Evolutionary conservation across 2,113 vertebrate species (phyloP).

Genomic region (rat (Rattus norvegicus)): DNA sequence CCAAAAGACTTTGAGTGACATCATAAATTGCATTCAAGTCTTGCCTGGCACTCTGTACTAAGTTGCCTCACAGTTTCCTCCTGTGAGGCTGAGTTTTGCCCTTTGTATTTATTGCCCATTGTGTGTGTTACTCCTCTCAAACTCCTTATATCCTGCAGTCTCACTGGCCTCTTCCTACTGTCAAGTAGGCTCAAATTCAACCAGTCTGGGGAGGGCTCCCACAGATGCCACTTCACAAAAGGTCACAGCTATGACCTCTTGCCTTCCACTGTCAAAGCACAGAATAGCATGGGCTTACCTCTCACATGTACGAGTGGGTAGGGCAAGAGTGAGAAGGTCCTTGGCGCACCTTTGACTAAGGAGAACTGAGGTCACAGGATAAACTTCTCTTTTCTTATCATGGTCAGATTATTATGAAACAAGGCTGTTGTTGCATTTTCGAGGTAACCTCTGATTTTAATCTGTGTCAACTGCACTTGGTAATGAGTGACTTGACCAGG

Average conservation of each 20-base stretch:
- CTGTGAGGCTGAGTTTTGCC: background rate
- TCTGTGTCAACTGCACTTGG: background rate
- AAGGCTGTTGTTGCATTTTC: background rate
- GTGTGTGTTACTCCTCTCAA: background rate
- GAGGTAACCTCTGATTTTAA: background rate
- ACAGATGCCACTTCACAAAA: background rate
- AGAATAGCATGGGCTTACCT: background rate
- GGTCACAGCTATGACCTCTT: background rate
- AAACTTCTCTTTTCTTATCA: constrained; percentile 23
- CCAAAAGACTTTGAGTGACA: background rate
- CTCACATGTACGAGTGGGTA: accelerated
- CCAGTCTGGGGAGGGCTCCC: background rate
- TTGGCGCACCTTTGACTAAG: background rate
- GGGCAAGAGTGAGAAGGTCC: background rate
- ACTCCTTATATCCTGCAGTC: background rate
- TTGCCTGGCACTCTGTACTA: background rate
- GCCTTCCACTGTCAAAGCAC: background rate
- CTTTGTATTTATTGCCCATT: background rate
- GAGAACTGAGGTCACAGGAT: background rate
- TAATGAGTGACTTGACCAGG: background rate
- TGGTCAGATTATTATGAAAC: background rate
- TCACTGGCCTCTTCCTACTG: background rate
- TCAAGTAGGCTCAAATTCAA: background rate
- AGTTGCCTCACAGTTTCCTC: background rate
- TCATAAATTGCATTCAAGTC: background rate